Evolutionary conservation across 2,797 vertebrate species (phyloP).

Genomic region (Darevskia mixta): DNA sequence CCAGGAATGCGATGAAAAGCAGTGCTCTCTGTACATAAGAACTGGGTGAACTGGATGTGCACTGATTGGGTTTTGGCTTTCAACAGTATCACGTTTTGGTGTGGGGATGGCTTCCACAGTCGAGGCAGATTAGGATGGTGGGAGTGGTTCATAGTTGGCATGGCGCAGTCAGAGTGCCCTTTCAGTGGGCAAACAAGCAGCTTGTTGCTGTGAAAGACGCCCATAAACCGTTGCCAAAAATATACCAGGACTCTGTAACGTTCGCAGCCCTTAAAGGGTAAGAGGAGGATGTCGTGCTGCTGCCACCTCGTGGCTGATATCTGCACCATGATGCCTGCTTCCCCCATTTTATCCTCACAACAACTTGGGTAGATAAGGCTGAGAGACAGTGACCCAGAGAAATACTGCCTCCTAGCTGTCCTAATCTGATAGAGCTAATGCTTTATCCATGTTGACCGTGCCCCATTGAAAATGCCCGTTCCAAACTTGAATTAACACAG

Average conservation of each 20-base stretch:
- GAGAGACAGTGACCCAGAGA: too few relatives aligned
- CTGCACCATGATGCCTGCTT: not conserved
- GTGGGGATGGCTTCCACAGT: not conserved
- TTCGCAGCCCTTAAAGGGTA: not conserved
- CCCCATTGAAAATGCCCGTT: not conserved
- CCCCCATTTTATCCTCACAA: not conserved
- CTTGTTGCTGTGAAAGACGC: not conserved
- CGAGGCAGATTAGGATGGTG: not conserved
- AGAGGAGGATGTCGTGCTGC: not conserved
- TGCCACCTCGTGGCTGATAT: conserved; percentile 29
- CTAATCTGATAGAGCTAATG: not conserved
- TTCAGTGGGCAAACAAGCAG: not conserved
- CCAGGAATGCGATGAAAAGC: not conserved
- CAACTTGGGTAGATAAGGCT: not conserved
- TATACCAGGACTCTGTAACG: not conserved
- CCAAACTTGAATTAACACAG: not conserved
- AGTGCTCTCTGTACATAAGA: not conserved
- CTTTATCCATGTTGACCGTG: not conserved
- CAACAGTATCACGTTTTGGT: not conserved
- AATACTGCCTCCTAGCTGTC: not conserved
- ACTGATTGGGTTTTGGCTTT: not conserved
- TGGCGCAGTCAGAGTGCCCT: not conserved
- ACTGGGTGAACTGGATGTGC: not conserved
- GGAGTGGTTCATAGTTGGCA: not conserved
- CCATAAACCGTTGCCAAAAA: not conserved